Evolutionary conservation across 2,113 vertebrate species (phyloP), one percentile per base, ranked within the genome.

Genomic region (Cnemophilus loriae): DNA sequence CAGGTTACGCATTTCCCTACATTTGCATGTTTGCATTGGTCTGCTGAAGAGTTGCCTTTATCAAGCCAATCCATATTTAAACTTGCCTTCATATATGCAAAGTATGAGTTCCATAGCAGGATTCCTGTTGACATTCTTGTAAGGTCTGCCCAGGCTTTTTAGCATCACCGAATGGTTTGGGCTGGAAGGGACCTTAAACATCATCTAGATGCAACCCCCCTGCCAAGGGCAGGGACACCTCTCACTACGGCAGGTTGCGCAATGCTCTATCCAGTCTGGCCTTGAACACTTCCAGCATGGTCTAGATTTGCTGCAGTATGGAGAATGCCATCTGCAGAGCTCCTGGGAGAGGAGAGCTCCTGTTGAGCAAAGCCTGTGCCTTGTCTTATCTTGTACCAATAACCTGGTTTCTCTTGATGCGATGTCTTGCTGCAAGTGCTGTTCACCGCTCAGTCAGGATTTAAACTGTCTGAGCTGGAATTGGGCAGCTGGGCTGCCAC

Each of bases 381-480:
- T 74, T 71, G 26, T 52, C 19, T 46, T 28, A 49, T 80, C 27
- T 32, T 20, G 3, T 39, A 5, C 46, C 37, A 5, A 65, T 52
- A 50, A 16, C 22, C 10, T 44, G 44, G 13, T 65, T 86, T 17
- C 37, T 81, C 24, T 41, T 50, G 39, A n/a, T 55, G 37, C 0
- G 0, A 6, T 5, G 23, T 81, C 59, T 52, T 69, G 49, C 46
- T 92, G 49, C 35, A 46, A 56, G 39, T 18, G 32, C 80, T 70
- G 22, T 30, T 84, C 39, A 63, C 27, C 30, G 24, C 18, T 76
- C 71, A 73, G 82, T 89, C 52, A 9, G 84, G 76, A 53, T 94
- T 96, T 94, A 90, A 92, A 64, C 59, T 0, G 26, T 92, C 89
- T 89, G 87, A 93, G 88, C 14, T 3, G 92, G 59, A 73, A 53